Percentiles rank a stretch among this genome's conserved stretches.
Evolutionary conservation across 2,888 invertebrate species (phyloP).

Genomic region (Drosophila pseudotalamancana): DNA sequence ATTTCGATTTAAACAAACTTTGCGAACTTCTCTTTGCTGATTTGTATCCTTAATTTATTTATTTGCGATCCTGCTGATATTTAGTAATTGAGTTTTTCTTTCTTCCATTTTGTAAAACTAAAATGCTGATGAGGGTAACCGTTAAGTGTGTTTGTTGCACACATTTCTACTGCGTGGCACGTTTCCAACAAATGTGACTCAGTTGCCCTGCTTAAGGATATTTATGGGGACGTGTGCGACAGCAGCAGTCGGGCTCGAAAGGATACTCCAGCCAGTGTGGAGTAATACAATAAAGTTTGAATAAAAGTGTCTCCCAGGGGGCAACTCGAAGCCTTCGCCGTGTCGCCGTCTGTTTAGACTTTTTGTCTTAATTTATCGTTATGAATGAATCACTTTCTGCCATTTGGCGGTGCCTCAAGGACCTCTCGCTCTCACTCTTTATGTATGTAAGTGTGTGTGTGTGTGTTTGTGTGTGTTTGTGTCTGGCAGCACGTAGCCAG

Average conservation of each 20-base stretch:
- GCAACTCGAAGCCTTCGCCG: conserved; percentile 41
- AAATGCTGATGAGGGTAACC: conserved; percentile 41
- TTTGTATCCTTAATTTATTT: conserved; percentile 77
- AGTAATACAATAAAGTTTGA: conserved; percentile 58
- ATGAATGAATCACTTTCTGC: conserved; percentile 74
- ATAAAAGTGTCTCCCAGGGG: conserved; percentile 64
- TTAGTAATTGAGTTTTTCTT: conserved; percentile 70
- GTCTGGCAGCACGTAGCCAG: conserved; percentile 63
- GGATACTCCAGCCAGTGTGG: conserved; percentile 35
- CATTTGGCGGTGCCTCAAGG: conserved; percentile 40
- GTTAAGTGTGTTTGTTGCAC: conserved; percentile 1
- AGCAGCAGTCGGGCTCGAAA: conserved; percentile 27
- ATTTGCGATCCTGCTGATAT: conserved; percentile 75
- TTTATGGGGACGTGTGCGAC: conserved; percentile 53
- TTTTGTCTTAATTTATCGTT: conserved; percentile 74
- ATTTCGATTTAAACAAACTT: conserved; percentile 76
- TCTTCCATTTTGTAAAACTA: conserved; percentile 26
- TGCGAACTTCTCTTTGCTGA: conserved; percentile 58
- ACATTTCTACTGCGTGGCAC: conserved; percentile 45
- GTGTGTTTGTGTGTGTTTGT: conserved; percentile 33
- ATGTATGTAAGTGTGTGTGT: background rate
- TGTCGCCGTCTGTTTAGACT: conserved; percentile 43
- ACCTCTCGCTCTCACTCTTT: background rate
- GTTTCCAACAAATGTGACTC: conserved; percentile 54
- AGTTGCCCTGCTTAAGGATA: conserved; percentile 57